Evolutionary conservation across 2,113 vertebrate genomes (phyloP), one percentile per base, ranked within the genome.

Genomic region (Rostratula benghalensis): DNA sequence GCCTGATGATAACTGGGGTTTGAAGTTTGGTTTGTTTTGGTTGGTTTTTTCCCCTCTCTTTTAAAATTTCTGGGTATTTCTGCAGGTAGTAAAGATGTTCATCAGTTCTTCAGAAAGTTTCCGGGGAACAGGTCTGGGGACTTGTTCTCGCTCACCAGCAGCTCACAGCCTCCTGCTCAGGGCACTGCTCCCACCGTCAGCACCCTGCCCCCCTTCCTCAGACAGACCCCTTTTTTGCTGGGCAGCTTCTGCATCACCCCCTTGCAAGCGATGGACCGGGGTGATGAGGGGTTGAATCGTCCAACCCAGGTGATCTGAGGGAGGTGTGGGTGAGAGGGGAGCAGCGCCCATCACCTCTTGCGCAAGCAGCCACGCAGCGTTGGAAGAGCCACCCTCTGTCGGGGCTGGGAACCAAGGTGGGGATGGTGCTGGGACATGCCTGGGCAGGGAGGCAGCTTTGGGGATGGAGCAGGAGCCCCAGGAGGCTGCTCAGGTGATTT

Each of bases 191-290:
- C 60, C 37, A 22, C 39, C 3, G 0, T 27, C 74, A 69, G 33
- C 56, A 51, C 86, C 23, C 30, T 90, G 69, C 27, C 51, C 46
- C 46, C 39, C 39, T 57, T 7, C 3, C 31, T 37, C 43, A 28
- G 59, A 30, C 75, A 88, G 43, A 50, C 69, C 35, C 73, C n/a
- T 22, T n/a, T 22, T n/a, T 6, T 20, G 6, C 37, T 2, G 19
- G 45, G 68, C n/a, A 77, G 46, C 45, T 81, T 45, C 57, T 87
- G 54, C 60, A 33, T 83, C n/a, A 2, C 37, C 16, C 7, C 1
- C 9, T 35, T 7, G 3, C 0, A 0, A 68, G 37, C 0, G 4
- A 87, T 67, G 37, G 61, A 59, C 43, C 7, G 1, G 53, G 57
- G 18, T 0, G 7, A 79, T 70, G 65, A 54, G n/a, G 23, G 54